phyloP scores from a whole-genome alignment of 2,888 invertebrate genomes.

The Cataglyphis albicans region DNA sequence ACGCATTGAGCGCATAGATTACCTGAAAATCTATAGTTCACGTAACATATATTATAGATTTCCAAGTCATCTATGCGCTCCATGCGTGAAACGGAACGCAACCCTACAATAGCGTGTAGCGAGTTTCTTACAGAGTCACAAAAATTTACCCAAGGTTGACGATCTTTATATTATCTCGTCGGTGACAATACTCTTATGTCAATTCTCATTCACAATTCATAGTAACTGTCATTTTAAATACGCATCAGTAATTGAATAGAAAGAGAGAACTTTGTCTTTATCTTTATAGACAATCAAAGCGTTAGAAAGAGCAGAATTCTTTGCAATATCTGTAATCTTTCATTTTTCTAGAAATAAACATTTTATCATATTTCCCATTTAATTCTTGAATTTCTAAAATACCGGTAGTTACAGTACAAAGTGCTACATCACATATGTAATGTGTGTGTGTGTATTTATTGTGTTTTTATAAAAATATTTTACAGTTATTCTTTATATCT shows the following conservation, averaged over 20 bases:
- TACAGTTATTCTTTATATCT: not conserved
- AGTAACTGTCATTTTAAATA: not conserved
- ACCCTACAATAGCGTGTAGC: too few relatives aligned
- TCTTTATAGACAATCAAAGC: not conserved
- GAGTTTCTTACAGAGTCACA: too few relatives aligned
- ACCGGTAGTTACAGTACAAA: not conserved
- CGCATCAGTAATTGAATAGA: not conserved
- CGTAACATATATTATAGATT: too few relatives aligned
- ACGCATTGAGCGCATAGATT: too few relatives aligned
- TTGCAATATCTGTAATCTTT: not conserved
- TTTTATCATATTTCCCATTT: not conserved
- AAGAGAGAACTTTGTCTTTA: not conserved
- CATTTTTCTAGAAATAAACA: not conserved
- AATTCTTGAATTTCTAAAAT: constrained; percentile 3
- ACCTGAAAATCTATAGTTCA: too few relatives aligned
- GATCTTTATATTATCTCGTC: too few relatives aligned
- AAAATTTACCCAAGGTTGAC: too few relatives aligned
- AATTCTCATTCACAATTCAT: too few relatives aligned
- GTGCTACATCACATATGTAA: not conserved
- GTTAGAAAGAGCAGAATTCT: not conserved
- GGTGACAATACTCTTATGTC: too few relatives aligned
- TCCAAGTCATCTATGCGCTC: too few relatives aligned
- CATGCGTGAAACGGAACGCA: too few relatives aligned
- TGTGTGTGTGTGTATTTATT: not conserved
- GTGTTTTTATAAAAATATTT: not conserved